Percentiles rank a stretch among this genome's conserved stretches.
Evolutionary conservation across 2,113 vertebrate species (phyloP).

Genomic region (Dicaeum eximium): DNA sequence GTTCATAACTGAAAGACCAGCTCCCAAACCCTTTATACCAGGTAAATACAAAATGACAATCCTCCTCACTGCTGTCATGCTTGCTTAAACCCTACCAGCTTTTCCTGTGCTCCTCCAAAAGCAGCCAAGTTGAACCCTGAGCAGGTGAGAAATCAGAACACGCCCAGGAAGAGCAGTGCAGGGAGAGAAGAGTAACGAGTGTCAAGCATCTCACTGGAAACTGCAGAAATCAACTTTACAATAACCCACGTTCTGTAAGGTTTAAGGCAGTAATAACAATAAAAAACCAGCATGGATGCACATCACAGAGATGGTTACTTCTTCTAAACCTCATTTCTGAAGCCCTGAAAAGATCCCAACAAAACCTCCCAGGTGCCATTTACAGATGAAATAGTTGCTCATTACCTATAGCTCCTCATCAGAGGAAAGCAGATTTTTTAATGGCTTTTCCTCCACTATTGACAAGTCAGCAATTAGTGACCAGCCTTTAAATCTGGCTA

Average conservation of each 20-base stretch:
- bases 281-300: background rate
- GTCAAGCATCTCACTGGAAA: background rate
- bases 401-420: accelerated
- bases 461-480: background rate
- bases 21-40: background rate
- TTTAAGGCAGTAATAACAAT: accelerated
- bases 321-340: background rate
- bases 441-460: background rate
- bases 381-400: background rate
- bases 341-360: background rate
- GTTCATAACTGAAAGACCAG: background rate
- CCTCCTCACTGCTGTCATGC: background rate
- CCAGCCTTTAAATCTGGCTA: background rate
- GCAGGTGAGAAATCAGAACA: background rate
- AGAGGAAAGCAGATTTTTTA: background rate
- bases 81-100: background rate
- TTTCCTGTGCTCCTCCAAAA: background rate
- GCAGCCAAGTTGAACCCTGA: background rate
- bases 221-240: background rate
- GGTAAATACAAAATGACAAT: background rate
- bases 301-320: background rate
- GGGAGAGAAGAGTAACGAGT: accelerated
- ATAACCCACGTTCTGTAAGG: accelerated
- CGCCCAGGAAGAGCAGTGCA: accelerated
- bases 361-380: background rate